Evolutionary conservation across 2,113 vertebrate genomes (phyloP).

Genomic region (Chitala chitala): DNA sequence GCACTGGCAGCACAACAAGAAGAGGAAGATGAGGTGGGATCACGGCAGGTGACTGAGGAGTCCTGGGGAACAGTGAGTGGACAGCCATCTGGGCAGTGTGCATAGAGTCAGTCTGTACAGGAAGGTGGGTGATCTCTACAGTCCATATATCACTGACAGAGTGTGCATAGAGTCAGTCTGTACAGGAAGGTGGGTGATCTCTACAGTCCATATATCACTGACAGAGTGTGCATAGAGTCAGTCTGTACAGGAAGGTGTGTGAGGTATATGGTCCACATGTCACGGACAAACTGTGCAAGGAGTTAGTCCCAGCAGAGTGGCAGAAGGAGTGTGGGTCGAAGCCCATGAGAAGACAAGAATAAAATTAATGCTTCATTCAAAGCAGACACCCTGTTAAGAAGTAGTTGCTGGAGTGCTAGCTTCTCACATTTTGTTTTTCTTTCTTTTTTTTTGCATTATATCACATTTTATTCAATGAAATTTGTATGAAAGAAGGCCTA

Average conservation of each 20-base stretch:
- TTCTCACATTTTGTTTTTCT: no score
- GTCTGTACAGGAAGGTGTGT: not conserved
- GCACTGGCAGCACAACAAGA: not conserved
- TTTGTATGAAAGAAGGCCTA: no score
- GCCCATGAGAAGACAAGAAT: no score
- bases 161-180: not conserved
- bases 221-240: not conserved
- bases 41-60: not conserved
- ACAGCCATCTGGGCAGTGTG: conserved; percentile 11
- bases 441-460: no score
- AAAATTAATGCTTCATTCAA: no score
- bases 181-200: not conserved
- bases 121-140: not conserved
- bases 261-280: not conserved
- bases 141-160: not conserved
- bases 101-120: not conserved
- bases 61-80: not conserved
- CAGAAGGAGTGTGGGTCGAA: not conserved
- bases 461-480: no score
- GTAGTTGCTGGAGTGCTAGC: no score
- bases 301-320: not conserved
- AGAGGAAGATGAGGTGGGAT: not conserved
- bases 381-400: no score
- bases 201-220: not conserved
- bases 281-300: not conserved